Evolutionary conservation across 2,888 invertebrate species (phyloP), one percentile per base, ranked within the genome.

Genomic region (Eilema griseolum): DNA sequence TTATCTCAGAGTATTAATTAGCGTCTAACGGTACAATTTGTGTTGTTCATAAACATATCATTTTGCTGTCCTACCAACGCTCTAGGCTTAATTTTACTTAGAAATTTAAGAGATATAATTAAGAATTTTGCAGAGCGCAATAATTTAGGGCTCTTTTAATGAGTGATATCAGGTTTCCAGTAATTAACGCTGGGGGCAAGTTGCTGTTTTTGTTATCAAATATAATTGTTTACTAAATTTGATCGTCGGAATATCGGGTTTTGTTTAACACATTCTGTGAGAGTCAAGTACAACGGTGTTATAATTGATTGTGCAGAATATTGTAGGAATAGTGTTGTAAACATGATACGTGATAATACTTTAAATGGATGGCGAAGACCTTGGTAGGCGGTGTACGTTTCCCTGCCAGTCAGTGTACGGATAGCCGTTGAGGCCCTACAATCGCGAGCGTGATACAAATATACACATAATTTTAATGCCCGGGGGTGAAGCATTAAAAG

Each of bases 61-160:
- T 95, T 94, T 95, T 89, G 93, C 91, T 91, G 93, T 90, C 89
- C 86, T 86, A 84, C 80, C 88, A 88, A 86, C 89, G 92, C 95
- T 90, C 85, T 76, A 86, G 94, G 95, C 94, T 77, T 92, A 92
- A 94, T 92, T 94, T 94, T 93, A 92, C 94, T 94, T 93, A 93
- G 95, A 95, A 94, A 95, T 94, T 93, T 91, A 94, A 95, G 94
- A 94, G 92, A 93, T 95, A 95, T 95, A 95, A 95, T 95, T 95
- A 95, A 95, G 93, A 95, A 94, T 94, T 95, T 94, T 90, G 93
- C 90, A 88, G 89, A 88, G 90, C 93, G 90, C 90, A 93, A 93
- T 95, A 95, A 95, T 95, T 95, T 95, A 87, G 93, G 93, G 93
- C 88, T 92, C 90, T 87, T 84, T 90, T 95, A 94, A 95, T 94